Percentiles rank a stretch among this genome's conserved stretches.
phyloP scores from a whole-genome alignment of 1,140 invertebrate species.

The Diuraphis noxia region DNA sequence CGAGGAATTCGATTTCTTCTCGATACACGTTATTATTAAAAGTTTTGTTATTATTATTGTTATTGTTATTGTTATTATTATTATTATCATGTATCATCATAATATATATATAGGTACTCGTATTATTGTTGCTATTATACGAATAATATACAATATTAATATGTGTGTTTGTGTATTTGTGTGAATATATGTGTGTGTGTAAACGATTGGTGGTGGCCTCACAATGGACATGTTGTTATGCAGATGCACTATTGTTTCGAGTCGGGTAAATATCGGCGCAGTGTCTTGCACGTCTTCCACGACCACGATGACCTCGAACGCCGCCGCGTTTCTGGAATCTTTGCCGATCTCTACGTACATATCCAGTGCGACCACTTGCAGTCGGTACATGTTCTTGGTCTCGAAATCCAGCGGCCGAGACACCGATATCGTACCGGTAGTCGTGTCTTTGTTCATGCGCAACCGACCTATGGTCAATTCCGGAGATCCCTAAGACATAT shows the following conservation, averaged over 20 bases:
- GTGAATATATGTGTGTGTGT: neutral
- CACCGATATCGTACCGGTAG: slow-evolving; percentile 57
- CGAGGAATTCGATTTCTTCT: neutral
- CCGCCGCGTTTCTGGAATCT: slow-evolving; percentile 83
- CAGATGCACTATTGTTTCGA: slow-evolving; percentile 52
- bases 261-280: slow-evolving; percentile 72
- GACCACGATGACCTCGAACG: slow-evolving; percentile 76
- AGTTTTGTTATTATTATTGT: neutral
- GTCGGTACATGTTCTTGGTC: slow-evolving; percentile 78
- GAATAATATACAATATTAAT: slow-evolving; percentile 15
- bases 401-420: slow-evolving; percentile 78
- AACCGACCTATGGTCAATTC: slow-evolving; percentile 59
- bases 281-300: slow-evolving; percentile 85
- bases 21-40: neutral
- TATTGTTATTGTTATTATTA: neutral
- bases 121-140: neutral
- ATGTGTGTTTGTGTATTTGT: too few relatives aligned
- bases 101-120: too few relatives aligned
- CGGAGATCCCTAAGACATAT: slow-evolving; percentile 65
- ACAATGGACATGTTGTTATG: slow-evolving; percentile 52
- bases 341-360: slow-evolving; percentile 77
- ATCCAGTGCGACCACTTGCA: slow-evolving; percentile 81
- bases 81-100: too few relatives aligned
- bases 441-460: slow-evolving; percentile 57
- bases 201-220: neutral